phyloP scores from a whole-genome alignment of 92 coral and sea anemone species.

The Parazoanthus swiftii region DNA sequence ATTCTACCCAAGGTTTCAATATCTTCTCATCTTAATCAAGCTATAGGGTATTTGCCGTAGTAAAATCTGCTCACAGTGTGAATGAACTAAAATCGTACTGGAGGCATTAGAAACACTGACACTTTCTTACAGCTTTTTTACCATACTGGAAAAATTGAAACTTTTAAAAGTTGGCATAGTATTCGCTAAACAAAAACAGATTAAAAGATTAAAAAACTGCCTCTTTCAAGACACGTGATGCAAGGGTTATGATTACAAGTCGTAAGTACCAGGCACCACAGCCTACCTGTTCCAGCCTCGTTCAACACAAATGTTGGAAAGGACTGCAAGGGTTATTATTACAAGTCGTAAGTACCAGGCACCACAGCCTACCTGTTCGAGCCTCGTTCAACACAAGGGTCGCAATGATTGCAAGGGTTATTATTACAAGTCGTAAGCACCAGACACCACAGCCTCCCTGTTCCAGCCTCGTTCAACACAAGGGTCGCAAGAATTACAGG shows the following conservation, averaged over 20 bases:
- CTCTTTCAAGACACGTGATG: conserved; percentile 56
- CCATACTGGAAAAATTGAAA: no score
- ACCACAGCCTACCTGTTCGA: conserved; percentile 46
- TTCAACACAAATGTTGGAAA: conserved; percentile 53
- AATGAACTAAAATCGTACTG: no score
- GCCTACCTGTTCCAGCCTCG: conserved; percentile 60
- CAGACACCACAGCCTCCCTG: conserved; percentile 34
- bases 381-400: conserved; percentile 55
- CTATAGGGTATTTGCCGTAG: no score
- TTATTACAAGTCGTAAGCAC: conserved; percentile 32
- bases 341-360: conserved; percentile 18
- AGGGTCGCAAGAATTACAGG: conserved; percentile 33
- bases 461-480: conserved; percentile 47
- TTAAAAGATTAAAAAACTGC: conserved; percentile 1
- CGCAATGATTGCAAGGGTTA: conserved; percentile 34
- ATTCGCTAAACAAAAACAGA: no score
- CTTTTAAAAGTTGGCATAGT: no score
- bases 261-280: not conserved
- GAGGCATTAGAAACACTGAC: no score
- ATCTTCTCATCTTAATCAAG: no score
- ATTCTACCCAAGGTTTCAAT: no score
- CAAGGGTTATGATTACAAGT: conserved; percentile 47
- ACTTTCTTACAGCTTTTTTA: no score
- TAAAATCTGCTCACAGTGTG: no score
- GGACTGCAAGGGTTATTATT: conserved; percentile 45